Evolutionary conservation across 2,888 invertebrate genomes (phyloP).

Genomic region (Archaeoteleia sp.): DNA sequence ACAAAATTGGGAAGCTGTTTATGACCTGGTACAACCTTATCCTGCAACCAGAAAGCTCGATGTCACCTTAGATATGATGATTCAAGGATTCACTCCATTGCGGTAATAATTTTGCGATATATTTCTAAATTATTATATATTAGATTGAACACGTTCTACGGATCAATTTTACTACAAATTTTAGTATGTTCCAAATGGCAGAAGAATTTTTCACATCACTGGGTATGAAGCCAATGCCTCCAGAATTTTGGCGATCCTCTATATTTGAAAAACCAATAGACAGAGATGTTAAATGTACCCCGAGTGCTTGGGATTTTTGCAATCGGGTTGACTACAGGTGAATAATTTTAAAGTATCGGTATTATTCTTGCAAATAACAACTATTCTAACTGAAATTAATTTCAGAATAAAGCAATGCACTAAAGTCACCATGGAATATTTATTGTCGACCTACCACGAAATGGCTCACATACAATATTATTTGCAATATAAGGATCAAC

Average conservation of each 20-base stretch:
- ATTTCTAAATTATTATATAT: constrained; percentile 2
- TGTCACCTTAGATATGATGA: constrained; percentile 85
- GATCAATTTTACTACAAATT: no score
- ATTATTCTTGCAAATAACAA: no score
- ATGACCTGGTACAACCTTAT: constrained; percentile 85
- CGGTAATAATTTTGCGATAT: constrained; percentile 75
- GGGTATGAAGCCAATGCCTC: constrained; percentile 86
- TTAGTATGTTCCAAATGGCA: constrained; percentile 89
- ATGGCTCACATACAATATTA: constrained; percentile 90
- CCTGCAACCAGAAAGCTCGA: constrained; percentile 83
- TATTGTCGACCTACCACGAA: constrained; percentile 87
- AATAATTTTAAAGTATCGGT: constrained; percentile 10
- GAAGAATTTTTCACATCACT: constrained; percentile 89
- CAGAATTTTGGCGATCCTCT: constrained; percentile 90
- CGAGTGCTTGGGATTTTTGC: constrained; percentile 92
- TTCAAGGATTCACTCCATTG: constrained; percentile 84
- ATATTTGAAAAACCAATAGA: constrained; percentile 85
- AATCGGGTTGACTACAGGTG: constrained; percentile 89
- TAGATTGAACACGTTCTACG: no score
- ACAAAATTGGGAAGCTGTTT: constrained; percentile 87
- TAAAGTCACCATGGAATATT: constrained; percentile 84
- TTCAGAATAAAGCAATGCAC: constrained; percentile 91
- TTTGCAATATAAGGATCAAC: constrained; percentile 85
- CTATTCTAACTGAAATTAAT: no score
- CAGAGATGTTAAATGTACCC: constrained; percentile 83